Conservation (phyloP, 2,888 invertebrate genomes). For the Macrostomum cliftonense region DNA sequence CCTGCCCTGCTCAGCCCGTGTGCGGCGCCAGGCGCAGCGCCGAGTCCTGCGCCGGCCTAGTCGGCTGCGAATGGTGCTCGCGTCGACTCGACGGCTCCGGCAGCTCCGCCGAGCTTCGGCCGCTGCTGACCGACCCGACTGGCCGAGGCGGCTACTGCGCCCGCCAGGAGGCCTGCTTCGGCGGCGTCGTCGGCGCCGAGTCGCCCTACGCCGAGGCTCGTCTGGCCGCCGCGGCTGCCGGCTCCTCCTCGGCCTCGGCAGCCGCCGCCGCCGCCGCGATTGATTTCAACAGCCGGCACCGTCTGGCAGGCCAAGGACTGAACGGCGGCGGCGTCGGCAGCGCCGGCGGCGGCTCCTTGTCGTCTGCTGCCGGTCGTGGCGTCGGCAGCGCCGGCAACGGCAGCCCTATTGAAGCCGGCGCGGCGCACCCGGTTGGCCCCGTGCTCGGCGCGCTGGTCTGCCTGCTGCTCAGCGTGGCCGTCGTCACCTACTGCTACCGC, state of each 20-base stretch:
- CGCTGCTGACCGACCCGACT: too few relatives aligned
- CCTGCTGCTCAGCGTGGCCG: conserved; percentile 57
- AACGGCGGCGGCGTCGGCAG: too few relatives aligned
- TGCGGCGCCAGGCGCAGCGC: neutral
- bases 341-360: too few relatives aligned
- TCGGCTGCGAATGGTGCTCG: neutral
- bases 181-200: conserved; percentile 60
- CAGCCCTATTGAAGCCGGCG: neutral
- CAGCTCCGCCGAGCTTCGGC: too few relatives aligned
- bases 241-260: too few relatives aligned
- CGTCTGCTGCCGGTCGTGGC: neutral
- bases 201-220: conserved; percentile 57
- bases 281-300: too few relatives aligned
- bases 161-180: conserved; percentile 60
- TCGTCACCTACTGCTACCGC: conserved; percentile 60
- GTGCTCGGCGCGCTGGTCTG: conserved; percentile 67
- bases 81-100: too few relatives aligned
- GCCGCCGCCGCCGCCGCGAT: too few relatives aligned
- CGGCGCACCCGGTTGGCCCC: conserved; percentile 54
- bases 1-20: neutral
- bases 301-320: too few relatives aligned
- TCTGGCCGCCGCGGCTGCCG: too few relatives aligned
- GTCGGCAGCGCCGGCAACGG: neutral
- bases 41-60: neutral
- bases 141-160: conserved; percentile 54